phyloP scores from a whole-genome alignment of 2,113 vertebrate genomes.

The Anser cygnoides region DNA sequence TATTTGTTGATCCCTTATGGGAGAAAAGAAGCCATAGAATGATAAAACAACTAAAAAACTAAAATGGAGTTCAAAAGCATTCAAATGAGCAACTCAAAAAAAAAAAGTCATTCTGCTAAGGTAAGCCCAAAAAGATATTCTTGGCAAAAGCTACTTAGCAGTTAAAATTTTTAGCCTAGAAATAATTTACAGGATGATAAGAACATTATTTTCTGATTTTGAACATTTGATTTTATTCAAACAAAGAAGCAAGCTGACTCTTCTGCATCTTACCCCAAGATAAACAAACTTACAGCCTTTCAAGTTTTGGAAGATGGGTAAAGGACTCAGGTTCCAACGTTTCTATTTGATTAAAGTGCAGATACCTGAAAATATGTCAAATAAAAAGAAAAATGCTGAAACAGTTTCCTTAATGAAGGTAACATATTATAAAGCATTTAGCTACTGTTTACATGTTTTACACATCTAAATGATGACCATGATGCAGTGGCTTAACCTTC shows the following conservation, averaged over 20 bases:
- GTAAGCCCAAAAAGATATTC: background rate
- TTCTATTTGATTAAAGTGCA: slow-evolving; percentile 99
- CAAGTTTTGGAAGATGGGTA: slow-evolving; percentile 93
- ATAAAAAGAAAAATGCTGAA: slow-evolving; percentile 17
- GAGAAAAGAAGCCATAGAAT: background rate
- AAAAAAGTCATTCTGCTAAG: background rate
- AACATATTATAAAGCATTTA: background rate
- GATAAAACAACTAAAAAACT: background rate
- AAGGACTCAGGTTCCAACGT: slow-evolving; percentile 94
- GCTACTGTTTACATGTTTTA: background rate
- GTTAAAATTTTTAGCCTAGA: background rate
- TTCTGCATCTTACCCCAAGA: slow-evolving; percentile 35
- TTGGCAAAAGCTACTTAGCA: background rate
- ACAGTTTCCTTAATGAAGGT: background rate
- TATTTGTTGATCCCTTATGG: background rate
- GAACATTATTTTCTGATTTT: background rate
- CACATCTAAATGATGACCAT: background rate
- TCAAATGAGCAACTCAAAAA: background rate
- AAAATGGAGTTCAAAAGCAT: background rate
- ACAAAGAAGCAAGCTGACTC: background rate
- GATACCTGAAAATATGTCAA: slow-evolving; percentile 82
- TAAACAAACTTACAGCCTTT: slow-evolving; percentile 90
- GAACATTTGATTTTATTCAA: background rate
- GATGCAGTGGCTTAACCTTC: background rate
- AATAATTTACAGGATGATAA: background rate